These are phyloP conservation scores for Periplaneta americana DNA, from an alignment of 1,140 invertebrate genomes.

Conservation along the genomic window DNA sequence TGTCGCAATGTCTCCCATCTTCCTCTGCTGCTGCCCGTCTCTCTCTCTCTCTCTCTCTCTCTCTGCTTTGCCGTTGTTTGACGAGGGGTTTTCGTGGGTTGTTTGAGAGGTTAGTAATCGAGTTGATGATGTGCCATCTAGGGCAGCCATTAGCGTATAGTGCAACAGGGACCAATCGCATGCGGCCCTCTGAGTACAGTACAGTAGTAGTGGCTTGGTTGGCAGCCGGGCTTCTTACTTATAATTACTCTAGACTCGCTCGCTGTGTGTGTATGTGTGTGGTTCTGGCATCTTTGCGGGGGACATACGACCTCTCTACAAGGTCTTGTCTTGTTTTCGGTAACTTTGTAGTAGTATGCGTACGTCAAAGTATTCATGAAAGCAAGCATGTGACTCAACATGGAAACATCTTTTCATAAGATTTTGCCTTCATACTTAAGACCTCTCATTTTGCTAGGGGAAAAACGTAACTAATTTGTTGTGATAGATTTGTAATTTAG, in stretches of 20 bases:
- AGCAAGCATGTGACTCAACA: background rate
- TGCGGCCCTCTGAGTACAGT: background rate
- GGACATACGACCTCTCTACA: background rate
- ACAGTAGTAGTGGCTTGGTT: background rate
- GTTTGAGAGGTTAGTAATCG: slow-evolving; percentile 16
- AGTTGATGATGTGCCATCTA: slow-evolving; percentile 12
- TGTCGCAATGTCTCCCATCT: background rate
- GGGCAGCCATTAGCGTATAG: slow-evolving; percentile 8
- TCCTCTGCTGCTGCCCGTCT: background rate
- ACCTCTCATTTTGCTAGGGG: too few relatives aligned
- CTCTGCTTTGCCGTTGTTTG: background rate
- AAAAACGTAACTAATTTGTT: too few relatives aligned
- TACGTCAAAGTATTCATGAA: background rate
- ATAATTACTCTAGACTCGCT: background rate
- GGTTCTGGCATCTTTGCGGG: background rate
- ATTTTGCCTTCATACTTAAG: too few relatives aligned
- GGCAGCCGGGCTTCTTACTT: background rate
- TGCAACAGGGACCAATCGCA: slow-evolving; percentile 2
- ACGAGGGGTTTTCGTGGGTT: background rate
- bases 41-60: background rate
- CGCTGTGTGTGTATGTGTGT: background rate
- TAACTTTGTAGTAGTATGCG: background rate
- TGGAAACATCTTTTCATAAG: too few relatives aligned
- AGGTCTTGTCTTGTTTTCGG: too few relatives aligned
- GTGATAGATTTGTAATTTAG: too few relatives aligned